Conservation (phyloP, 2,113 vertebrate species). For the Pluvianellus socialis region DNA sequence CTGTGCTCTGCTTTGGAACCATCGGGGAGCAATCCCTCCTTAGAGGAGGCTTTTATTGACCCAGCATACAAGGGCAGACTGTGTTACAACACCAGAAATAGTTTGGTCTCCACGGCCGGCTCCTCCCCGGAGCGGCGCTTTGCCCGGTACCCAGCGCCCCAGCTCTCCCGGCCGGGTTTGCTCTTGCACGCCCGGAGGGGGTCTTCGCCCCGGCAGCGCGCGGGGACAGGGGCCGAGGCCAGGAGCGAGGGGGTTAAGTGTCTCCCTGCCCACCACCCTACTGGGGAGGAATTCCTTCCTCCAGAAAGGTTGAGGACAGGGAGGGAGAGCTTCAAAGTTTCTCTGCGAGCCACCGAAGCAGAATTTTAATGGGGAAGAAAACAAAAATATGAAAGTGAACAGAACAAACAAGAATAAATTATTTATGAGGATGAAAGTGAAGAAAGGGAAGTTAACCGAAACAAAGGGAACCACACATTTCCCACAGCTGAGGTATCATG, state of each 20-base stretch:
- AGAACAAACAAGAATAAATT: slow-evolving; percentile 63
- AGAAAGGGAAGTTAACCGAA: slow-evolving; percentile 38
- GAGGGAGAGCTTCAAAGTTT: slow-evolving; percentile 44
- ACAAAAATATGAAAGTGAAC: slow-evolving; percentile 38
- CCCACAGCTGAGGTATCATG: neutral
- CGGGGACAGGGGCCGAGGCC: neutral
- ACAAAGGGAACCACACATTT: slow-evolving; percentile 22
- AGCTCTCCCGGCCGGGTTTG: accelerated
- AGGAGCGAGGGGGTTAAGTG: neutral
- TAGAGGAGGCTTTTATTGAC: neutral
- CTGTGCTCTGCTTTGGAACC: slow-evolving; percentile 11
- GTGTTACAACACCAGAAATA: neutral
- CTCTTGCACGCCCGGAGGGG: neutral
- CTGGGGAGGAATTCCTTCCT: neutral
- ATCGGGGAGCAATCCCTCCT: neutral
- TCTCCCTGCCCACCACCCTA: accelerated
- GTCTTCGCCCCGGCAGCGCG: accelerated
- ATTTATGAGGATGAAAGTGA: slow-evolving; percentile 56
- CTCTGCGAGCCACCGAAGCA: neutral
- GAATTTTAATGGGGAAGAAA: slow-evolving; percentile 37
- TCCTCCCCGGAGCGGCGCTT: neutral
- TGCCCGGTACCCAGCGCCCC: accelerated
- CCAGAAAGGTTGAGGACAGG: neutral
- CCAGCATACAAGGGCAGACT: neutral
- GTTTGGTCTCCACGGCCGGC: neutral